These are phyloP conservation scores for Lineus longissimus DNA, from an alignment of 1,140 invertebrate species.

Conservation along the genomic window DNA sequence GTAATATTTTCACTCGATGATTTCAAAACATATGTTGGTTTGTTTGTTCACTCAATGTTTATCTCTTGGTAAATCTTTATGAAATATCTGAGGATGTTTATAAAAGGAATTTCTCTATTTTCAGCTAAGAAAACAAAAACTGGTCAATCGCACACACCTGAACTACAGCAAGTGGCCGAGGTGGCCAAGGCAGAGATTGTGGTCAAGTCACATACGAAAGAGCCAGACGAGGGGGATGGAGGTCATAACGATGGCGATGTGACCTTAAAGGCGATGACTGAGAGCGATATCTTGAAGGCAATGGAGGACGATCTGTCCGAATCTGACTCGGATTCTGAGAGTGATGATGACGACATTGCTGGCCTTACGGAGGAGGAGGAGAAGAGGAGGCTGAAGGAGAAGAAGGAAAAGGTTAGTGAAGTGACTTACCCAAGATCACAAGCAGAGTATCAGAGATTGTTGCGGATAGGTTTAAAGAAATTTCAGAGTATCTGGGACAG, in stretches of 20 bases:
- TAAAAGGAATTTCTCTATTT: no score
- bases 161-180: neutral
- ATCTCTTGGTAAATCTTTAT: no score
- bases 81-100: no score
- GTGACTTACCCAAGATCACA: neutral
- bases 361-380: conserved; percentile 52
- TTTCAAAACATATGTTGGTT: no score
- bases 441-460: neutral
- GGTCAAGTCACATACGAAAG: conserved; percentile 42
- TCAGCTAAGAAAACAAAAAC: no score
- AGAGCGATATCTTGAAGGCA: no score
- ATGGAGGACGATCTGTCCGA: conserved; percentile 49
- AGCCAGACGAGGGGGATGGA: conserved; percentile 20
- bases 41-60: no score
- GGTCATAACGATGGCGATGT: neutral
- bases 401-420: conserved; percentile 37
- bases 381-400: conserved; percentile 31
- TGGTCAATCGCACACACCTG: neutral
- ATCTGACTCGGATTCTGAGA: conserved; percentile 48
- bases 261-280: no score
- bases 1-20: no score
- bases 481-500: neutral
- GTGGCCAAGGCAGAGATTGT: conserved; percentile 50
- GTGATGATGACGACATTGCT: conserved; percentile 42
- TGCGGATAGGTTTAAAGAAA: neutral